Base-by-base conservation (phyloP, 1,140 invertebrate genomes). In the Drosophila pseudoananassae region DNA sequence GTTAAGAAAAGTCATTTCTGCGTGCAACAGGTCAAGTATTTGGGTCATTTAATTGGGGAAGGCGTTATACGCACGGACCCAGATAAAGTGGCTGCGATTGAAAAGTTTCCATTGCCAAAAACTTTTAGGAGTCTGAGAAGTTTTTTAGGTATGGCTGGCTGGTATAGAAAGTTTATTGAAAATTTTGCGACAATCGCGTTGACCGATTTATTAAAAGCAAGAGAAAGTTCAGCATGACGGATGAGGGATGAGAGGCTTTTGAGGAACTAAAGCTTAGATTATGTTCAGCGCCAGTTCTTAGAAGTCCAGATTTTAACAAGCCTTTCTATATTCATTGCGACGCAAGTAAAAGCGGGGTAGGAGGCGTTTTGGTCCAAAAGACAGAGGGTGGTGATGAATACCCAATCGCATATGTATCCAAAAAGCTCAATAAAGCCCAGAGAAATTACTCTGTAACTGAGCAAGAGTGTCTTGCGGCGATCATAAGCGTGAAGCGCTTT, bases 11-110 rank as follows among this genome's bases (percentile, higher is more conserved):
- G 25, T 7, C 25, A 27, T 27, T 5, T 27, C 25, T 27, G 25
- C 25, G 25, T 27, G 25, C 25, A 27, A 27, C 25, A 27, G 25
- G 25, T 27, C 25, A 27, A 27, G 25, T 27, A 27, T 27, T 27
- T 36, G 33, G 10, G 9, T 3, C 36, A 52, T 9, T 51, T 60
- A 6, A 36, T 60, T 12, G 58, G 58, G 3, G 47, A 51, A 29
- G 58, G 58, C 1, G 57, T 49, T 9, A 15, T 60, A 20, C 31
- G 47, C 3, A 60, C 57, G 0, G 47, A 60, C 27, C 57, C 47
- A 7, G 47, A 51, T 0, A 51, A 60, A 12, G 51, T 51, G 10
- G 50, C 47, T 1, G 57, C 57, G 1, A 43, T 60, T 14, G 20
- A 17, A 1, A 7, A 60, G 1, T 60, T 51, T 17, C 47, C 58